Conservation (phyloP, 2,797 vertebrate species). For the Discoglossus pictus region DNA sequence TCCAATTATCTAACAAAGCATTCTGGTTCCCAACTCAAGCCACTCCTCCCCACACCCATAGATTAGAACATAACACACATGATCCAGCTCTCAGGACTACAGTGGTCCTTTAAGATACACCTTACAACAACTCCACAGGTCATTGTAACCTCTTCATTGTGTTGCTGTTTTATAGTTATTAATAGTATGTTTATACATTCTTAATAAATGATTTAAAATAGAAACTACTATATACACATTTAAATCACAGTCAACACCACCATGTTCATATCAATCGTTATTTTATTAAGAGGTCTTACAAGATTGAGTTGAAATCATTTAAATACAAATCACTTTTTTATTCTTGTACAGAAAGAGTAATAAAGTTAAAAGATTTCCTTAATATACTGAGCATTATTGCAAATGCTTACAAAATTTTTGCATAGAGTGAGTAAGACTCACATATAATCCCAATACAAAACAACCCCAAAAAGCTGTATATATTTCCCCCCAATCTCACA, state of each 20-base stretch:
- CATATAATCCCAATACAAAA: constrained; percentile 68
- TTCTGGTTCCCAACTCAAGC: no score
- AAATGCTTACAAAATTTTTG: constrained; percentile 88
- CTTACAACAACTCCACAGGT: no score
- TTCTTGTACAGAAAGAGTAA: constrained; percentile 90
- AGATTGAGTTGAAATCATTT: constrained; percentile 88
- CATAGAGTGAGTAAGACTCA: constrained; percentile 88
- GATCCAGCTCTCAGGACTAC: no score
- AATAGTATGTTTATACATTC: neutral
- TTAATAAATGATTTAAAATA: no score
- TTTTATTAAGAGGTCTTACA: constrained; percentile 93
- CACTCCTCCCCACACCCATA: no score
- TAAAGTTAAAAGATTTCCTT: constrained; percentile 89
- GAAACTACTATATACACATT: no score
- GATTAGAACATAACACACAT: no score
- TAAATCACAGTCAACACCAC: neutral
- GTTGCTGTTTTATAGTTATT: neutral
- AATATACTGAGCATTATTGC: constrained; percentile 84
- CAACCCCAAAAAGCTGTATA: constrained; percentile 49
- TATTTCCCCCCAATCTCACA: constrained; percentile 19
- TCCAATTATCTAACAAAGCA: no score
- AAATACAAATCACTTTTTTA: constrained; percentile 87
- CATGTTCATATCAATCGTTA: constrained; percentile 80
- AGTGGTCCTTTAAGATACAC: no score
- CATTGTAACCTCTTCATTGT: no score